Evolutionary conservation across 64 coral and sea anemone genomes (phyloP), one percentile per base, ranked within the genome.

Genomic region (Astreopora myriophthalma): DNA sequence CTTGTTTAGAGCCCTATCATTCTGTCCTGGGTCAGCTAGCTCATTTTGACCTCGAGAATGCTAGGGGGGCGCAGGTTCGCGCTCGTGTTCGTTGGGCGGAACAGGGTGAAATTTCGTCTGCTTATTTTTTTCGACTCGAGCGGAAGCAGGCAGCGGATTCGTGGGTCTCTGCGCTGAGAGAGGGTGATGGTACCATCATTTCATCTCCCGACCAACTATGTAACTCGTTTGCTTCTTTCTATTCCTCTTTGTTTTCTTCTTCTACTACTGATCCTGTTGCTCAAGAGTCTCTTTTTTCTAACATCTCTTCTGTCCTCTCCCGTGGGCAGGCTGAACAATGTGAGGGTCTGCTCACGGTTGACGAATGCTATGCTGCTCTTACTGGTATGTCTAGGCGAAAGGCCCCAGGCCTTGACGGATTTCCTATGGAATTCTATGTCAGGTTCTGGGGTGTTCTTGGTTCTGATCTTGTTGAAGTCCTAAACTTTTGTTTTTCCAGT

Each of bases 401-500:
- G 12, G 35, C 76, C 0, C 89, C 89, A 0, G 76, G 77, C 2
- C 8, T 27, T 0, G 89, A 91, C 27, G 78, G 89, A 1, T 22
- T 84, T 0, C 78, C 89, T 0, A 63, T 64, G 42, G 89, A 91
- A 25, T 91, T 91, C 17, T 91, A 91, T 7, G 0, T 83, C 0
- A 13, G 35, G 0, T 91, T 91, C 8, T 84, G 68, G 89, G 46
- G 74, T 19, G 22, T 39, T 4, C 8, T 91, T 0, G 68, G 78
- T 3, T 1, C 23, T 0, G 89, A 91, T 11, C 67, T 91, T 9
- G 78, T 91, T 0, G 36, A 12, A 8, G 46, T 69, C 8, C n/a
- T 89, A 0, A 89, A 80, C 22, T 46, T 2, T 0, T 62, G 55
- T 5, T 66, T 36, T 36, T 1, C 1, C 0, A 0, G 1, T 25